A percentile compares a stretch with the other conserved stretches of the same genome.
Evolutionary conservation across 2,113 vertebrate species (phyloP).

Genomic region (Progne subis): DNA sequence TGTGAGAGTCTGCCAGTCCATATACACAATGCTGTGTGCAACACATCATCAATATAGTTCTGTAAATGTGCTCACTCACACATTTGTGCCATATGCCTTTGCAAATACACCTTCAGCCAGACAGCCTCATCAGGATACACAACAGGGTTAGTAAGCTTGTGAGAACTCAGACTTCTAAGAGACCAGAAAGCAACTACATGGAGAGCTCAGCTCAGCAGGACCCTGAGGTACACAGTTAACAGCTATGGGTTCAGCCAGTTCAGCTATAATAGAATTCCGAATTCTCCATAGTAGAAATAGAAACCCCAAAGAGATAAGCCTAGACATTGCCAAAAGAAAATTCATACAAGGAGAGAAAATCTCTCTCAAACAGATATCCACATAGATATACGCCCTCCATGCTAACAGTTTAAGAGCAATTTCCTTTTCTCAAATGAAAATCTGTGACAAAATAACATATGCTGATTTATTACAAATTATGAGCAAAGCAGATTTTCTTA

Average conservation of each 20-base stretch:
- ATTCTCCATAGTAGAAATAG: background rate
- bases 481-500: constrained; percentile 47
- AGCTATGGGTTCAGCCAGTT: background rate
- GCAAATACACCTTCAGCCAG: background rate
- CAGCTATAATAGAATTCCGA: background rate
- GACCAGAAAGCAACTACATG: background rate
- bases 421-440: constrained; percentile 22
- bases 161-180: background rate
- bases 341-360: background rate
- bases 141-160: background rate
- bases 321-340: background rate
- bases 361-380: background rate
- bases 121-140: rapidly evolving
- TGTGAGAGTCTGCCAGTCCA: background rate
- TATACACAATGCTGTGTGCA: background rate
- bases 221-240: background rate
- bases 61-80: background rate
- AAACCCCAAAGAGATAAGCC: background rate
- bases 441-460: constrained; percentile 55
- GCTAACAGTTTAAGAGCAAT: constrained; percentile 35
- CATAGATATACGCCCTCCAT: background rate
- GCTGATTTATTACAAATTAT: constrained; percentile 56
- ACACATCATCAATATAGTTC: background rate
- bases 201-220: background rate
- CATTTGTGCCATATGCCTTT: background rate